Conservation (phyloP, 2,888 invertebrate genomes). For the Trisateles emortualis region DNA sequence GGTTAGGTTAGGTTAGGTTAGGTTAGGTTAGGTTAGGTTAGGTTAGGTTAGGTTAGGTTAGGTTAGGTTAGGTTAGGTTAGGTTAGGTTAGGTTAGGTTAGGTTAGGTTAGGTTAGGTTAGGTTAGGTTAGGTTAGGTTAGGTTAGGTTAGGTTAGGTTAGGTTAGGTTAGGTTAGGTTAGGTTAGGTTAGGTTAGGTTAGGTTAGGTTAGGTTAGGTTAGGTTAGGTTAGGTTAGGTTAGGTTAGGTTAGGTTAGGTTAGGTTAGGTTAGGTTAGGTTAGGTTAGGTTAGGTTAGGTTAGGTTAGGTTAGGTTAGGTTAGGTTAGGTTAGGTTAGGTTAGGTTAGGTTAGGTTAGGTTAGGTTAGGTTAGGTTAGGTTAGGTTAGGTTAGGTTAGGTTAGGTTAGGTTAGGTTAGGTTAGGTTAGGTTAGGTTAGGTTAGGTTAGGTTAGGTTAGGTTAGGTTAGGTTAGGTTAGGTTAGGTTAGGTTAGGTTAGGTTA, state of each 20-base stretch:
- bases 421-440: conserved; percentile 30
- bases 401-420: conserved; percentile 38
- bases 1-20: conserved; percentile 1
- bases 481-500: conserved; percentile 39
- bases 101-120: conserved; percentile 30
- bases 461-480: conserved; percentile 40
- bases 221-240: conserved; percentile 37
- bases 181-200: conserved; percentile 28
- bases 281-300: conserved; percentile 30
- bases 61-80: conserved; percentile 6
- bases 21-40: conserved; percentile 1
- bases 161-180: conserved; percentile 35
- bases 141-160: conserved; percentile 33
- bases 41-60: conserved; percentile 1
- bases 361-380: conserved; percentile 39
- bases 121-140: conserved; percentile 27
- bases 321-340: conserved; percentile 40
- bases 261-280: conserved; percentile 39
- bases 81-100: conserved; percentile 33
- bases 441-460: conserved; percentile 28
- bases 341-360: conserved; percentile 39
- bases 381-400: conserved; percentile 38
- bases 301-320: conserved; percentile 31
- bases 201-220: conserved; percentile 40
- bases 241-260: conserved; percentile 34